These are phyloP conservation scores for Brachionichthys hirsutus DNA, from an alignment of 2,113 vertebrate genomes.

Conservation along the genomic window DNA sequence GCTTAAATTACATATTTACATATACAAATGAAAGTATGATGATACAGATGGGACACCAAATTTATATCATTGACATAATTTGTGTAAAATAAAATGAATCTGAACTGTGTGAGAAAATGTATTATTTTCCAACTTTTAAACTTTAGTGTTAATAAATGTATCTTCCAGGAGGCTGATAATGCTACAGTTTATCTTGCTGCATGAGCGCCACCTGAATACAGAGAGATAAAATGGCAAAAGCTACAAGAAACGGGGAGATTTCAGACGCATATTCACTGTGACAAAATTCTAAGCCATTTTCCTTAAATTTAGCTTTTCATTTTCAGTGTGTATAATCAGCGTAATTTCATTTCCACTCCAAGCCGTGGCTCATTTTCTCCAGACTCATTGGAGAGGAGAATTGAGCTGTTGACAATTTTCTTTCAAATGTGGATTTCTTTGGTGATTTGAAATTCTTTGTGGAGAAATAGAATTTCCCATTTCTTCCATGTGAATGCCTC, in stretches of 20 bases:
- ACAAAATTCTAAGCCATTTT: conserved; percentile 41
- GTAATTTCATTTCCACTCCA: conserved; percentile 70
- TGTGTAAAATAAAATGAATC: too few relatives aligned
- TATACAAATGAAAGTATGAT: too few relatives aligned
- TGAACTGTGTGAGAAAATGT: too few relatives aligned
- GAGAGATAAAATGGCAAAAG: not conserved
- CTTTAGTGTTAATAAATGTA: too few relatives aligned
- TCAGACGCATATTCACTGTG: conserved; percentile 20
- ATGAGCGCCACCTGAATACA: conserved; percentile 4
- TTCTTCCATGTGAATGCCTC: conserved; percentile 76
- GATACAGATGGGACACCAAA: too few relatives aligned
- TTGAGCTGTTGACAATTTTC: conserved; percentile 69
- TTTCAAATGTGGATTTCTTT: conserved; percentile 74
- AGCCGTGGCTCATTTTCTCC: conserved; percentile 59
- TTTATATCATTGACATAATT: too few relatives aligned
- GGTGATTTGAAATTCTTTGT: conserved; percentile 75
- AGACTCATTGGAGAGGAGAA: conserved; percentile 58
- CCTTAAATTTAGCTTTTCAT: conserved; percentile 47
- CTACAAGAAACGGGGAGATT: conserved; percentile 24
- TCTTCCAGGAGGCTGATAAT: not conserved
- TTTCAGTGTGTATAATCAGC: conserved; percentile 64
- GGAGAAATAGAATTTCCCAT: conserved; percentile 73
- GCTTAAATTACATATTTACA: too few relatives aligned
- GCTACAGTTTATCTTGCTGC: not conserved
- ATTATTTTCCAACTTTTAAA: too few relatives aligned